Evolutionary conservation across 1,140 invertebrate genomes (phyloP).

Genomic region (Matsumurasca onukii): DNA sequence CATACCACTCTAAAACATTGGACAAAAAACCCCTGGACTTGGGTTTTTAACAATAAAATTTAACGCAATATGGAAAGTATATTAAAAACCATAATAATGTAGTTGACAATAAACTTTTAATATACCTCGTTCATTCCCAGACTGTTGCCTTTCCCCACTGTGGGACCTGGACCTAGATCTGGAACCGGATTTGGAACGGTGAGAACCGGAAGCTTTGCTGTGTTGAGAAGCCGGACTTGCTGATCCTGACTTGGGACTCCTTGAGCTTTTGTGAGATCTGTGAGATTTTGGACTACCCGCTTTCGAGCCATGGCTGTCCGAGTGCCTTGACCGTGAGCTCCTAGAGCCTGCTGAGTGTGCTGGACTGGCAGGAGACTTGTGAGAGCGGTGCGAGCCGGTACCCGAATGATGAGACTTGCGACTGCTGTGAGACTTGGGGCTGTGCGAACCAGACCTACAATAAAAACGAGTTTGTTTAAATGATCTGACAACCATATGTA

Average conservation of each 20-base stretch:
- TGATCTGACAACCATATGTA: too few species aligned
- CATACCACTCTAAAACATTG: too few species aligned
- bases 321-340: slow-evolving; percentile 13
- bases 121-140: background rate
- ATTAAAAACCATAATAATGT: too few species aligned
- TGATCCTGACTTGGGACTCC: slow-evolving; percentile 36
- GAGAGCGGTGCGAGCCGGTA: slow-evolving; percentile 19
- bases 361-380: slow-evolving; percentile 37
- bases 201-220: slow-evolving; percentile 13
- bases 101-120: background rate
- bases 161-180: slow-evolving; percentile 39
- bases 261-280: slow-evolving; percentile 30
- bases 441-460: slow-evolving; percentile 44
- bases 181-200: slow-evolving; percentile 40
- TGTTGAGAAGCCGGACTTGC: slow-evolving; percentile 24
- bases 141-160: background rate
- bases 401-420: slow-evolving; percentile 45
- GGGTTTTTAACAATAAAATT: too few species aligned
- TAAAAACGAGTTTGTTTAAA: too few species aligned
- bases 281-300: slow-evolving; percentile 27
- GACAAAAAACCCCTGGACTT: too few species aligned
- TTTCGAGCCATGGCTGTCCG: slow-evolving; percentile 29
- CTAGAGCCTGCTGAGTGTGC: slow-evolving; percentile 29
- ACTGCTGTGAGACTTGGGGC: slow-evolving; percentile 46
- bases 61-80: too few species aligned